Evolutionary conservation across 2,888 invertebrate species (phyloP).

Genomic region (Tiliacea citrago): DNA sequence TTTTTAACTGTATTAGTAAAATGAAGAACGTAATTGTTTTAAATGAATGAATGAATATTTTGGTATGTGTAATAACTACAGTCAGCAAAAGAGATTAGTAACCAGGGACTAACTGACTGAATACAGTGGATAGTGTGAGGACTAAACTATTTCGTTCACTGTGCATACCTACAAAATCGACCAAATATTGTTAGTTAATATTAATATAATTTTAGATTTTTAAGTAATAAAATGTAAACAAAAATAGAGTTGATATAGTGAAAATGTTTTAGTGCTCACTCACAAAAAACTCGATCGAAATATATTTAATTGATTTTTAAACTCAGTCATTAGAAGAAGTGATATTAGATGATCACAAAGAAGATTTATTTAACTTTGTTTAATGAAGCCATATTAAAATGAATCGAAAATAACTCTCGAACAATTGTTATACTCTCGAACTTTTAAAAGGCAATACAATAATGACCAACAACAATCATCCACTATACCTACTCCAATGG

Average conservation of each 20-base stretch:
- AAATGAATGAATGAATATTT: conserved; percentile 7
- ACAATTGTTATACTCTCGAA: neutral
- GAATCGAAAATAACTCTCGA: neutral
- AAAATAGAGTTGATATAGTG: neutral
- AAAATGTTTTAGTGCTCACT: conserved; percentile 14
- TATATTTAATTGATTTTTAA: neutral
- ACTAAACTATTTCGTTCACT: conserved; percentile 14
- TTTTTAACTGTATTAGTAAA: conserved; percentile 34
- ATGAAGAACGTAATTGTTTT: conserved; percentile 23
- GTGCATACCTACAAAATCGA: neutral
- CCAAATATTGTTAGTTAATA: conserved; percentile 7
- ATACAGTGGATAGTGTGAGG: neutral
- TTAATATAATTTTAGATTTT: conserved; percentile 5
- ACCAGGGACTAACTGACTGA: neutral
- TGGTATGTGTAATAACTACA: conserved; percentile 6
- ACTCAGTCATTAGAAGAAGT: neutral
- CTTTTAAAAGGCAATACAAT: neutral
- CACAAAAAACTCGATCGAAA: too few species aligned
- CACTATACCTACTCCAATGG: neutral
- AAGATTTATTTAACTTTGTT: neutral
- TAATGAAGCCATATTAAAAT: neutral
- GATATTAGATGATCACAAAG: neutral
- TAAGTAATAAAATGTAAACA: conserved; percentile 24
- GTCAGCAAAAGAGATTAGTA: conserved; percentile 2
- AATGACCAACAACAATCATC: neutral